Percentiles rank a stretch among this genome's conserved stretches.
These are phyloP conservation scores for Acanthochromis polyacanthus DNA, from an alignment of 2,113 vertebrate genomes.

Conservation along the genomic window DNA sequence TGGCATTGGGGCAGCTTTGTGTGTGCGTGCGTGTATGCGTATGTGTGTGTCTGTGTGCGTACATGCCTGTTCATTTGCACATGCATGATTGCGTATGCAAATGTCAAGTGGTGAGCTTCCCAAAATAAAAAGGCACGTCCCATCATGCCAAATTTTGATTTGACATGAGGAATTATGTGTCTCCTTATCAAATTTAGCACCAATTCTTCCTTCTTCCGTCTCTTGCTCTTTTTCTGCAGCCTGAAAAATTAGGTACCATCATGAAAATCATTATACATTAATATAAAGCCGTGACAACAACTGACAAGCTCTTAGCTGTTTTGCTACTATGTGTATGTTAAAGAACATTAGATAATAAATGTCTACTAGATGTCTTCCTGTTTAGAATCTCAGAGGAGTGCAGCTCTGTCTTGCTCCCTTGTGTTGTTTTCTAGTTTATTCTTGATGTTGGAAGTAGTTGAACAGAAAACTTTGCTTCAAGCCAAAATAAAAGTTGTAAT, in stretches of 20 bases:
- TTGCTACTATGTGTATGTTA: not conserved
- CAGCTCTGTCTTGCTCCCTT: not conserved
- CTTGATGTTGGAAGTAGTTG: too few species aligned
- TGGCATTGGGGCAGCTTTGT: not conserved
- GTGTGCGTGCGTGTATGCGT: not conserved
- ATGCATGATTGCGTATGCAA: conserved; percentile 4
- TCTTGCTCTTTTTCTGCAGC: not conserved
- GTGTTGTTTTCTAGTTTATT: too few species aligned
- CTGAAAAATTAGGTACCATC: conserved; percentile 3
- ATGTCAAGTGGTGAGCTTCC: conserved; percentile 45
- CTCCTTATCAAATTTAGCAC: conserved; percentile 36
- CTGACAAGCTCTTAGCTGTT: not conserved
- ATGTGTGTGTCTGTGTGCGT: conserved; percentile 16
- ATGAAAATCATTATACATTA: not conserved
- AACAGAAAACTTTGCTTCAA: too few species aligned
- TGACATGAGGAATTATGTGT: conserved; percentile 31
- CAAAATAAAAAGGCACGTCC: conserved; percentile 40
- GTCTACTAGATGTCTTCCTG: not conserved
- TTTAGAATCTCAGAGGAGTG: not conserved
- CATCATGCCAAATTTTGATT: conserved; percentile 39
- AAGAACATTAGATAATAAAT: conserved; percentile 2
- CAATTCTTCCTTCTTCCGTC: conserved; percentile 8
- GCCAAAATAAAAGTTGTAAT: too few species aligned
- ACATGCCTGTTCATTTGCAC: not conserved
- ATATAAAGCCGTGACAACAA: not conserved